Base-by-base conservation (phyloP, 2,797 vertebrate genomes). In the Melanotaenia parkinsoni region DNA sequence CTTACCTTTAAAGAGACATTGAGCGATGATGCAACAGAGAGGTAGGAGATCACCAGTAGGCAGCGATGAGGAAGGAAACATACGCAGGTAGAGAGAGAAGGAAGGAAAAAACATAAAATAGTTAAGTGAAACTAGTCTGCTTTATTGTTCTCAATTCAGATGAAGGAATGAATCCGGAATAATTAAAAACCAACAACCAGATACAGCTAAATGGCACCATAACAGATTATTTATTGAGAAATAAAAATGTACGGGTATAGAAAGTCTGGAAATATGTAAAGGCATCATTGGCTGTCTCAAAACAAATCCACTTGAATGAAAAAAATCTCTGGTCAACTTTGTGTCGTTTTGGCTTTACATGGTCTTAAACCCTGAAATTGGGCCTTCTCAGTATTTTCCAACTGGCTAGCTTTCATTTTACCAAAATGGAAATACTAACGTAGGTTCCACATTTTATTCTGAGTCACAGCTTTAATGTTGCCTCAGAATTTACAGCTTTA, bases 1-100 rank as follows among this genome's bases (percentile, higher is more conserved):
- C 92, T 92, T 93, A 93, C 93, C 93, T 93, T 88, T 67, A 81
- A 33, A 77, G 5, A 67, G 84, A 80, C 5, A 40, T 20, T 8
- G 22, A 77, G 71, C 4, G 57, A 45, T 50, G 63, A 72, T 53
- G 63, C 26, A 71, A 70, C 30, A 70, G 5, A 33, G 38, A 22
- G 65, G 40, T 13, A 62, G 64, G 72, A 66, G 65, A 71, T 68
- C 47, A 60, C 16, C 74, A 66, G 63, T 45, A 58, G 50, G 66
- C 54, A 67, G 58, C 67, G 1, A 58, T 16, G 53, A 22, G 58
- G 37, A 14, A 5, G 64, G 64, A 72, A 47, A 54, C 35, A 58
- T 30, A 30, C 0, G 30, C 12, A n/a, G 4, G 40, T 51, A 56
- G 56, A 74, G 26, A 79, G 4, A 58, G 9, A 61, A 8, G 32